A percentile compares a stretch with the other conserved stretches of the same genome.
Conservation (phyloP, 37 sponge, comb jelly and placozoan species). For the Halichondria panicea region DNA sequence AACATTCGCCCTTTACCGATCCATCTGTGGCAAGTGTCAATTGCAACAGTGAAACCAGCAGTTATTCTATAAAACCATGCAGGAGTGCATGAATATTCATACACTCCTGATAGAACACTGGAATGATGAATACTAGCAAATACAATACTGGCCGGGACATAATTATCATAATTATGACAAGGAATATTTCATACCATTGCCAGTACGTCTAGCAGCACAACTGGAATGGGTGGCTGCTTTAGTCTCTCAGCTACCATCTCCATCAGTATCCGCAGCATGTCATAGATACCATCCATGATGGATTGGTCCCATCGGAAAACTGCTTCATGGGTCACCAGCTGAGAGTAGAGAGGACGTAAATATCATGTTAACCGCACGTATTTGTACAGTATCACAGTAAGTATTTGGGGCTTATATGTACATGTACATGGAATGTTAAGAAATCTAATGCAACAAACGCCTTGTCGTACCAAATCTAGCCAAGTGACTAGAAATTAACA, state of each 20-base stretch:
- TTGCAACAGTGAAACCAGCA: too few relatives aligned
- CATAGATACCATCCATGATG: slow-evolving; percentile 84
- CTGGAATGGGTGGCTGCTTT: slow-evolving; percentile 62
- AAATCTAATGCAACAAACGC: too few relatives aligned
- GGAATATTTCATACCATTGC: slow-evolving; percentile 43
- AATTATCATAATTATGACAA: too few relatives aligned
- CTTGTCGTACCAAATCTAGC: too few relatives aligned
- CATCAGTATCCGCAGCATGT: slow-evolving; percentile 76
- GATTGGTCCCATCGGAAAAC: slow-evolving; percentile 86
- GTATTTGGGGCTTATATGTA: slow-evolving; percentile 8
- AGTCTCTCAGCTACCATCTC: slow-evolving; percentile 82
- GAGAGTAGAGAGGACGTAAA: slow-evolving; percentile 6
- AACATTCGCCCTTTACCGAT: neutral
- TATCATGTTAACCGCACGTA: neutral
- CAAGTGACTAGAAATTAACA: too few relatives aligned
- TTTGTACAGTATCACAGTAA: too few relatives aligned
- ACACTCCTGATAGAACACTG: too few relatives aligned
- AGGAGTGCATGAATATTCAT: too few relatives aligned
- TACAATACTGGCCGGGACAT: too few relatives aligned
- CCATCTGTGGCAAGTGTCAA: too few relatives aligned
- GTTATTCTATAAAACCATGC: too few relatives aligned
- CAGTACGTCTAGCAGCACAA: slow-evolving; percentile 63
- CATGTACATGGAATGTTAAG: neutral
- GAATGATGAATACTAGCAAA: too few relatives aligned
- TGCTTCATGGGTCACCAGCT: slow-evolving; percentile 86